A percentile compares a stretch with the other conserved stretches of the same genome.
These are phyloP conservation scores for Pseudomugil gertrudae DNA, from an alignment of 2,797 vertebrate genomes.

Conservation along the genomic window DNA sequence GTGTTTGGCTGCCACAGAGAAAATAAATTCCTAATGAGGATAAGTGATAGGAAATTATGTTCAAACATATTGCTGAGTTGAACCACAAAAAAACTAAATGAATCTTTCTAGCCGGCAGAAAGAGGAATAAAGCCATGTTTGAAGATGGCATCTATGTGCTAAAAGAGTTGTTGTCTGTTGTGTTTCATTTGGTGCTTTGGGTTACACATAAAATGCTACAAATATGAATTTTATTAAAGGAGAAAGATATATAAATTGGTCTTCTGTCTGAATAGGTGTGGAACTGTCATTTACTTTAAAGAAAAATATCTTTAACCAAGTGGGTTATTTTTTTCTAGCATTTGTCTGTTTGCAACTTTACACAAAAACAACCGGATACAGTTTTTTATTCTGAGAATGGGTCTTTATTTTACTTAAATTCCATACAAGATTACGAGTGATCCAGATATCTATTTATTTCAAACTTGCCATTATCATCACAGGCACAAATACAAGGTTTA, in stretches of 20 bases:
- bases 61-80: neutral
- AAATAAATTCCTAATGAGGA: constrained; percentile 37
- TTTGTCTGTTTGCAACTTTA: neutral
- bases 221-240: neutral
- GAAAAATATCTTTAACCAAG: too few relatives aligned
- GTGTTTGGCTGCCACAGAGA: constrained; percentile 17
- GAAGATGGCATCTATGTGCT: neutral
- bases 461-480: too few relatives aligned
- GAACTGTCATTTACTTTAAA: neutral
- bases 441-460: too few relatives aligned
- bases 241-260: neutral
- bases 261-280: neutral
- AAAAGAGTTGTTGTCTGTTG: neutral
- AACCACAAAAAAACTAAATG: neutral
- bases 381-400: too few relatives aligned
- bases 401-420: too few relatives aligned
- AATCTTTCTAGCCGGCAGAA: neutral
- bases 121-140: neutral
- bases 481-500: too few relatives aligned
- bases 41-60: constrained; percentile 16
- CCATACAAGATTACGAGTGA: too few relatives aligned
- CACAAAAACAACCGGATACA: too few relatives aligned
- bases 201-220: neutral
- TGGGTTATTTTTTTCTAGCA: too few relatives aligned
- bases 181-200: neutral